Percentiles rank a stretch among this genome's conserved stretches.
Evolutionary conservation across 2,113 vertebrate species (phyloP).

Genomic region (Osmerus mordax): DNA sequence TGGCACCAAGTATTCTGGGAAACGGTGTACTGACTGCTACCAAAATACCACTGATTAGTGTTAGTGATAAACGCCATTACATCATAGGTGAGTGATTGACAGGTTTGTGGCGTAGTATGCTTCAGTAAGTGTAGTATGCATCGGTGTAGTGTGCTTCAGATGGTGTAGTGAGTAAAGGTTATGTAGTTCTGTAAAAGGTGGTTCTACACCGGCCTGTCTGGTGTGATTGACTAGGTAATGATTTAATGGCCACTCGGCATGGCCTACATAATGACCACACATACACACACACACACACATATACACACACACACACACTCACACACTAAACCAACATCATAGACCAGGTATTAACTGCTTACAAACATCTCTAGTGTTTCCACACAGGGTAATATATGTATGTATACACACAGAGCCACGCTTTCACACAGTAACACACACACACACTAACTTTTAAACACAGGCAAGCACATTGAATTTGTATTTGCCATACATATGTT

Average conservation of each 20-base stretch:
- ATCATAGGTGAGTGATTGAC: too few species aligned
- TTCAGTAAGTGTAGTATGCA: too few species aligned
- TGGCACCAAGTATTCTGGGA: too few species aligned
- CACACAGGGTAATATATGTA: slow-evolving; percentile 37
- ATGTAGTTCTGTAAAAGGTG: background rate
- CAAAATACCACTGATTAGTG: too few species aligned
- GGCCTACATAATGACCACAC: too few species aligned
- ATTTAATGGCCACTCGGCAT: background rate
- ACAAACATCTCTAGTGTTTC: slow-evolving; percentile 61
- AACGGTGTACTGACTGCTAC: too few species aligned
- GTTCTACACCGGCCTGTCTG: background rate
- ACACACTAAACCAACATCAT: slow-evolving; percentile 15
- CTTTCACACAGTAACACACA: background rate
- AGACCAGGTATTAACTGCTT: slow-evolving; percentile 10
- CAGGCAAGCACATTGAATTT: slow-evolving; percentile 43
- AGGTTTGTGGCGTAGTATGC: too few species aligned
- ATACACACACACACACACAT: too few species aligned
- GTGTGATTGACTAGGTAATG: background rate
- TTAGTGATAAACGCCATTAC: too few species aligned
- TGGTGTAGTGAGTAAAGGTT: too few species aligned
- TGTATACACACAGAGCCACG: slow-evolving; percentile 6
- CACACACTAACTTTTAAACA: slow-evolving; percentile 3
- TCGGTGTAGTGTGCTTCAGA: too few species aligned
- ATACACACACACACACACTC: background rate
- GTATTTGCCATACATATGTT: slow-evolving; percentile 56